Base-by-base conservation (phyloP, 2,113 vertebrate species). In the Oryzias melastigma region DNA sequence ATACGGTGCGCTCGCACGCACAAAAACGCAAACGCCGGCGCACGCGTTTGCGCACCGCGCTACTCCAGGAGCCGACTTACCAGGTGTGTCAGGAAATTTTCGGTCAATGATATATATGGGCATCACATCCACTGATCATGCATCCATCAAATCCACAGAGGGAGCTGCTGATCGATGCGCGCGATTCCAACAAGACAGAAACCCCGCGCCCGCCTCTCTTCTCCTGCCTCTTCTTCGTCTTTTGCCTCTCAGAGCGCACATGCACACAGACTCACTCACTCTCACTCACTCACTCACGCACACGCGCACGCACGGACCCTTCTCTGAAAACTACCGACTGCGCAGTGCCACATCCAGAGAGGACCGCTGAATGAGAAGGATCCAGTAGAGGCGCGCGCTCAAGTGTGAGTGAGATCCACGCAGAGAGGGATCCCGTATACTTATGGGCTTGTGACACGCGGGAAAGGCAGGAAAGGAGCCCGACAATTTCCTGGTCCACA, bases 21-120 rank as follows among this genome's bases (percentile, higher is more conserved):
- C 60, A 3, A 18, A 66, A 22, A 49, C 5, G 45, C 14, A 22
- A n/a, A 53, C 27, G 47, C 29, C 52, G 41, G 59, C 67, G 42
- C 65, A 63, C 74, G 46, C 53, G 52, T 35, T 77, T 62, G 75
- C 77, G 62, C 53, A 46, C 57, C 10, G 52, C 54, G 58, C 40
- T 45, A 64, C 49, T 46, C 65, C 48, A 63, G 8, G 41, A 46
- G 18, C 24, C 44, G 74, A 92, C 92, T 93, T 86, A 93, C 92
- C 92, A 80, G 85, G 84, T 86, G 89, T 83, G 74, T 89, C 88
- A 72, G 88, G 82, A 86, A 90, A 87, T 91, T 84, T 93, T 86
- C 89, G 86, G 79, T 88, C 89, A 89, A 86, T 85, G 80, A 85
- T 87, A 85, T 86, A 84, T 78, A 90, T 82, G 84, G 88, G 77